A percentile compares a stretch with the other conserved stretches of the same genome.
Evolutionary conservation across 2,888 invertebrate genomes (phyloP).

Genomic region (Ptycholaimellus sp.): DNA sequence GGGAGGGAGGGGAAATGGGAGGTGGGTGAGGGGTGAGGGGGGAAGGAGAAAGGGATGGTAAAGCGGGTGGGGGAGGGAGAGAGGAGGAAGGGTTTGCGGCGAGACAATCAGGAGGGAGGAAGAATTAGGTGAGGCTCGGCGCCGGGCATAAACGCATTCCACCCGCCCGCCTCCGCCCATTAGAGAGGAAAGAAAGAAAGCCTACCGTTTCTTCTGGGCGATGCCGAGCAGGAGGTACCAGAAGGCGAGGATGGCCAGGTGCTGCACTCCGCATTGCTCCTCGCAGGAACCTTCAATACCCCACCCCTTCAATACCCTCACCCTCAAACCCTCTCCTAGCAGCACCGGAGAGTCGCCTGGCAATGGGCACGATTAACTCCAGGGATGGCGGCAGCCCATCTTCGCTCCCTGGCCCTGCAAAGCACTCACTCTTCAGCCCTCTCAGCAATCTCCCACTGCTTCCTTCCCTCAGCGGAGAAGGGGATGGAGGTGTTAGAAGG

Average conservation of each 20-base stretch:
- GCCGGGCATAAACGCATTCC: neutral
- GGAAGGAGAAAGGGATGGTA: too few species aligned
- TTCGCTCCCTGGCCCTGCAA: slow-evolving; percentile 14
- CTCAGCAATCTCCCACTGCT: neutral
- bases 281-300: neutral
- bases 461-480: too few species aligned
- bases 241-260: slow-evolving; percentile 29
- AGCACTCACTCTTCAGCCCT: neutral
- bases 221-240: slow-evolving; percentile 29
- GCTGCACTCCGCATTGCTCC: slow-evolving; percentile 22
- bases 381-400: slow-evolving; percentile 22
- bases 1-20: too few species aligned
- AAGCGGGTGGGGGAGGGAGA: too few species aligned
- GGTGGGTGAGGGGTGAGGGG: too few species aligned
- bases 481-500: too few species aligned
- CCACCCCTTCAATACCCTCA: neutral
- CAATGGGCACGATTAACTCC: slow-evolving; percentile 21
- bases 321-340: neutral
- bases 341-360: slow-evolving; percentile 4
- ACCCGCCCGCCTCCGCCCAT: neutral
- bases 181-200: neutral
- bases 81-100: neutral
- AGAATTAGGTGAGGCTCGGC: neutral
- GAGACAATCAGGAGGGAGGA: neutral
- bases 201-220: slow-evolving; percentile 23